Evolutionary conservation across 2,797 vertebrate species (phyloP), one percentile per base, ranked within the genome.

Genomic region (Pangasius krempfi): DNA sequence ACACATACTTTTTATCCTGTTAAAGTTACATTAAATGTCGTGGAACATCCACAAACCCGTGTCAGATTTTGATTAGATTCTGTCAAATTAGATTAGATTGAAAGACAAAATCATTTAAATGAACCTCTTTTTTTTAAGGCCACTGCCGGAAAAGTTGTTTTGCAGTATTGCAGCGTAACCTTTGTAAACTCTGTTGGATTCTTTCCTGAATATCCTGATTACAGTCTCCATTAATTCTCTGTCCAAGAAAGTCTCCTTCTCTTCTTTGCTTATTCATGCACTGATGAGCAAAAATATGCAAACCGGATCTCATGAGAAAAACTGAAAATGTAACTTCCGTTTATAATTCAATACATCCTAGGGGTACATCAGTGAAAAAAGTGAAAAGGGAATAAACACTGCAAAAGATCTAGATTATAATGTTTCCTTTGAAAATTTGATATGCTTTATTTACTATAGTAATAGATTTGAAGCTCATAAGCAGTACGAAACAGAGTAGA

Each of bases 211-310:
- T 30, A 0, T 78, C 10, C 5, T 27, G 25, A 27, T 47, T 12
- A 56, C 16, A 33, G 33, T 80, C 3, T 54, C n/a, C 7, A 10
- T 37, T 33, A 37, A 20, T 22, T 22, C 30, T 81, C 8, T 33
- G 54, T 58, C 33, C 4, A 37, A 20, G 20, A 16, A 18, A 60
- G 9, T 1, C 33, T 82, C n/a, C n/a, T n/a, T n/a, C 40, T 62
- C 37, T 62, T 58, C 30, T 81, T 22, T 1, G 8, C 9, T n/a
- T 37, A 0, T 86, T 80, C 86, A 68, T n/a, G 75, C 76, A 87
- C 78, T n/a, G 66, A 73, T 83, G 80, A 75, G 80, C 79, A 76
- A 64, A 7, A 40, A n/a, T 8, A 84, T 88, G 87, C n/a, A 66
- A 84, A 88, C 3, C 54, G 60, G 68, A 87, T 37, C n/a, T 60